Evolutionary conservation across 92 coral and sea anemone species (phyloP).

Genomic region (Scolanthus callimorphus): DNA sequence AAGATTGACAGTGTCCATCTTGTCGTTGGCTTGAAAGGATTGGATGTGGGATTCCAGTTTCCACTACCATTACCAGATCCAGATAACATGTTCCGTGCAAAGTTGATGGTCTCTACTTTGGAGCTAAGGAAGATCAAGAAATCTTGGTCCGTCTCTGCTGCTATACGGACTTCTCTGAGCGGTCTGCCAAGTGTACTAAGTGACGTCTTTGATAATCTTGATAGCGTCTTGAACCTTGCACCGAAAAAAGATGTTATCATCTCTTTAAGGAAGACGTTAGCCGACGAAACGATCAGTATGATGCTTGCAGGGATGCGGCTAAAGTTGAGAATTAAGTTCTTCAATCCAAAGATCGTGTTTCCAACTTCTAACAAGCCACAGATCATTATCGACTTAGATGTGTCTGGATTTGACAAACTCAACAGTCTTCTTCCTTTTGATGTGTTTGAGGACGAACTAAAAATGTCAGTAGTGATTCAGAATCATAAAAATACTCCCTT

Average conservation of each 20-base stretch:
- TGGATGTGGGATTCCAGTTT: conserved; percentile 48
- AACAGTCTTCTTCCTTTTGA: conserved; percentile 38
- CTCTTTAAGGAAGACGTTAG: conserved; percentile 4
- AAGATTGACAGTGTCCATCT: conserved; percentile 24
- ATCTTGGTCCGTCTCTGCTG: conserved; percentile 35
- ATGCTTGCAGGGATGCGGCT: conserved; percentile 38
- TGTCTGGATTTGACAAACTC: conserved; percentile 44
- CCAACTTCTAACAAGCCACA: conserved; percentile 9
- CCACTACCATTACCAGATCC: conserved; percentile 49
- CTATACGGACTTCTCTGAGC: conserved; percentile 23
- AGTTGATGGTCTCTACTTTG: conserved; percentile 26
- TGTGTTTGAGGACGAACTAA: conserved; percentile 34
- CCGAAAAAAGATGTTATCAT: conserved; percentile 17
- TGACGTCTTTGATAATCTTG: conserved; percentile 15
- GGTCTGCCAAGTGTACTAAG: conserved; percentile 40
- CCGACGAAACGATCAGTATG: conserved; percentile 11
- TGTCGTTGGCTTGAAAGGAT: conserved; percentile 33
- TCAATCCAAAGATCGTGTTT: conserved; percentile 34
- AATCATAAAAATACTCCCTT: too few relatives aligned
- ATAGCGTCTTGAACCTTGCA: conserved; percentile 22
- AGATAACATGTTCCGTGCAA: conserved; percentile 25
- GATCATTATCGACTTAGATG: conserved; percentile 12
- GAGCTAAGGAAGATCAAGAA: conserved; percentile 7
- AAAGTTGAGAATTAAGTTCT: conserved; percentile 29
- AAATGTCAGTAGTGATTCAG: conserved; percentile 14